Evolutionary conservation across 2,113 vertebrate genomes (phyloP), one percentile per base, ranked within the genome.

Genomic region (Heloderma charlesbogerti): DNA sequence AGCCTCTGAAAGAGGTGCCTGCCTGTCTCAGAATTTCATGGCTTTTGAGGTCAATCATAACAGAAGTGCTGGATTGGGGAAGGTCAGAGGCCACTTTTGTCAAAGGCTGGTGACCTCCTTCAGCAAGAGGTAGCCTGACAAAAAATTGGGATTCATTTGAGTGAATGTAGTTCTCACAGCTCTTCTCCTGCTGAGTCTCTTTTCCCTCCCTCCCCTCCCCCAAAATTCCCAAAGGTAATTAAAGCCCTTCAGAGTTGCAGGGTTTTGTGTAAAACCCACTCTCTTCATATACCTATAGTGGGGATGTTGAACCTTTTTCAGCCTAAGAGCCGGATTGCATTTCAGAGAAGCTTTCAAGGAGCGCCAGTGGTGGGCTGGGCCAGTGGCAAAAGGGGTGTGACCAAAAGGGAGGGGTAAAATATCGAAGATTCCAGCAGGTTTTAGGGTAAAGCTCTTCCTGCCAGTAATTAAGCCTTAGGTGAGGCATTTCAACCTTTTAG

Each of bases 11-110:
- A 97, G 95, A 94, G 96, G 91, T 94, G 81, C n/a, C 81, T 40
- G 96, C 95, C 95, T 97, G 94, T 94, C 93, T 96, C 96, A 95
- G 96, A 97, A 97, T 97, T 97, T 97, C 97, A 97, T 96, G 97
- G 96, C 92, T 96, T 97, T 97, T 95, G 90, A 96, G 96, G 96
- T 97, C 96, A 97, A 96, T 95, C 97, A 94, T 95, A 95, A 96
- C 95, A 96, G 97, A 96, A 96, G 94, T 96, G 97, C 94, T 95
- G 88, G 95, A 92, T 92, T 96, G 94, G 72, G 67, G 94, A 74
- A 95, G 96, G 97, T 97, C 97, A 97, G 96, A 97, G 97, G 97
- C 95, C 97, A 94, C 96, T 90, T 94, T 95, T 97, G 96, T 97
- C 97, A 97, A 97, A 97, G 97, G 94, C 92, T 96, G 94, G 94